These are phyloP conservation scores for Limulus polyphemus DNA, from an alignment of 2,888 invertebrate species.

Conservation along the genomic window DNA sequence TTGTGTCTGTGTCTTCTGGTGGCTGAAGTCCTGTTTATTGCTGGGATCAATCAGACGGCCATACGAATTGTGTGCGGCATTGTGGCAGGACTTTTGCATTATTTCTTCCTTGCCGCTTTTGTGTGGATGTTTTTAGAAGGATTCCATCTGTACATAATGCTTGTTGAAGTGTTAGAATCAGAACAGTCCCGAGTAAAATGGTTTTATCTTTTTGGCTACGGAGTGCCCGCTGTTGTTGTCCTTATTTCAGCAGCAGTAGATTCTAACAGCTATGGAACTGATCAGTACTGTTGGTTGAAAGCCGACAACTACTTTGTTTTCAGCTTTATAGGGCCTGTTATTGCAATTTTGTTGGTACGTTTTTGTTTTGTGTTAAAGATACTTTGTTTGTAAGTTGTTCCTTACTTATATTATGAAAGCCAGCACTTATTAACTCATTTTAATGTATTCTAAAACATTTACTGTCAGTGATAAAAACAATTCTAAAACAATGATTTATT, in stretches of 20 bases:
- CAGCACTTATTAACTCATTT: no score
- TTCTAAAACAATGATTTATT: no score
- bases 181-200: constrained; percentile 75
- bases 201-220: constrained; percentile 81
- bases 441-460: no score
- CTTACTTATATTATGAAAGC: no score
- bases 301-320: constrained; percentile 79
- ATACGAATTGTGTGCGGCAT: constrained; percentile 71
- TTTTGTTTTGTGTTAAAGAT: constrained; percentile 27
- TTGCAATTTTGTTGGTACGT: constrained; percentile 70
- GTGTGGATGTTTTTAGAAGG: constrained; percentile 97
- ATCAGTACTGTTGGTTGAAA: constrained; percentile 68
- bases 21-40: constrained; percentile 79
- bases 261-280: constrained; percentile 68
- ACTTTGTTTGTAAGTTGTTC: no score
- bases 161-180: constrained; percentile 83
- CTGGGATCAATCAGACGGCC: constrained; percentile 77
- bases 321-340: constrained; percentile 82
- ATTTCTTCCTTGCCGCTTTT: constrained; percentile 77
- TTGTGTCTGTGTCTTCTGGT: constrained; percentile 78
- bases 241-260: constrained; percentile 62
- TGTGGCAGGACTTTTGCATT: constrained; percentile 63
- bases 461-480: no score
- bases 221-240: constrained; percentile 65
- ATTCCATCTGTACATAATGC: constrained; percentile 86